Percentiles rank a stretch among this genome's conserved stretches.
These are phyloP conservation scores for Sinopyrophorus schimmeli DNA, from an alignment of 2,888 invertebrate genomes.

Conservation along the genomic window DNA sequence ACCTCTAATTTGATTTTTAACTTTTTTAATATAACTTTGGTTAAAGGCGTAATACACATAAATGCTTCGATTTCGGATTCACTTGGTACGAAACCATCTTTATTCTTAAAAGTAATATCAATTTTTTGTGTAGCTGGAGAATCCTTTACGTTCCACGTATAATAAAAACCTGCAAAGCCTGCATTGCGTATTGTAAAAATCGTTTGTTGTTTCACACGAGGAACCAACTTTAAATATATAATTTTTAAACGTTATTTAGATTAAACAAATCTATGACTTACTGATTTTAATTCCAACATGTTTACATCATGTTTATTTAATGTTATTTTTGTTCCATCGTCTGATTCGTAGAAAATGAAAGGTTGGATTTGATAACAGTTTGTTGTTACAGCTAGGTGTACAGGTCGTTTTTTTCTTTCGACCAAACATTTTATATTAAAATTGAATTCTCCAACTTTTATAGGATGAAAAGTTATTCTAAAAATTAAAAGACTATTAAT, in stretches of 20 bases:
- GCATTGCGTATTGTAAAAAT: conserved; percentile 48
- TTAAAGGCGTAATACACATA: conserved; percentile 33
- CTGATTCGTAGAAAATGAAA: conserved; percentile 54
- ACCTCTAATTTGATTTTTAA: conserved; percentile 30
- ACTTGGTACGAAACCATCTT: conserved; percentile 38
- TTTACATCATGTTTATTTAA: conserved; percentile 46
- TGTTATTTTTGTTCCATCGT: conserved; percentile 37
- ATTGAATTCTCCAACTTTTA: conserved; percentile 58
- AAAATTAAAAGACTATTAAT: conserved; percentile 22
- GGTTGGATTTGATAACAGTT: conserved; percentile 60
- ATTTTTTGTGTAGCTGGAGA: conserved; percentile 35
- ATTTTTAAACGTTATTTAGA: background rate
- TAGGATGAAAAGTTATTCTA: conserved; percentile 62
- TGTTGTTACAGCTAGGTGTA: conserved; percentile 59
- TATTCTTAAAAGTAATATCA: conserved; percentile 29
- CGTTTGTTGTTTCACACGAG: conserved; percentile 39
- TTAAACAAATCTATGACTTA: conserved; percentile 37
- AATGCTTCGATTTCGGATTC: conserved; percentile 23
- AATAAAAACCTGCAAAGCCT: conserved; percentile 50
- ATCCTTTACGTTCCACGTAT: conserved; percentile 47
- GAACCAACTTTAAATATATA: conserved; percentile 41
- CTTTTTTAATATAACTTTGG: conserved; percentile 28
- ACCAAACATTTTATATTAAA: conserved; percentile 63
- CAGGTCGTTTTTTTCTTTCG: conserved; percentile 57
- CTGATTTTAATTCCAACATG: conserved; percentile 52